phyloP scores from a whole-genome alignment of 2,797 vertebrate genomes.

The Sebastes oblongus region DNA sequence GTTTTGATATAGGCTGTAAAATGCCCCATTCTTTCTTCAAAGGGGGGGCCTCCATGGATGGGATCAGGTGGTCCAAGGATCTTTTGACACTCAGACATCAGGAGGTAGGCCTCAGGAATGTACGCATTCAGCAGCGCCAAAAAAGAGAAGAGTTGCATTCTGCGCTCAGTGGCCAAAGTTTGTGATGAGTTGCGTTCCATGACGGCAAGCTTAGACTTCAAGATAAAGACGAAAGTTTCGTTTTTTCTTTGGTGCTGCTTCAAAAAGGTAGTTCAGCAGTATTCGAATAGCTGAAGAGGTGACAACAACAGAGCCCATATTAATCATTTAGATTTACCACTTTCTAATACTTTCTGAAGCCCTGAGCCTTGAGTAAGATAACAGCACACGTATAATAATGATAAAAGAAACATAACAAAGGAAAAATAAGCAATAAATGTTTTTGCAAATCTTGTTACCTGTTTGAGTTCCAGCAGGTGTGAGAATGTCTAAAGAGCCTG shows the following conservation, averaged over 20 bases:
- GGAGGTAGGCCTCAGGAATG: slow-evolving; percentile 25
- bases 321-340: not conserved
- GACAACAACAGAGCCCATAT: not conserved
- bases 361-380: not conserved
- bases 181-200: not conserved
- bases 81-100: slow-evolving; percentile 29
- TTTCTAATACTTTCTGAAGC: not conserved
- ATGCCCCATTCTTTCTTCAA: slow-evolving; percentile 30
- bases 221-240: not conserved
- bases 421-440: not conserved
- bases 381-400: not conserved
- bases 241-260: not conserved
- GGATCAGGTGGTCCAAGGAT: slow-evolving; percentile 60
- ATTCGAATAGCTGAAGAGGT: not conserved
- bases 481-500: not conserved
- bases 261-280: not conserved
- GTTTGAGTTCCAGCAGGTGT: not conserved
- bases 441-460: slow-evolving; percentile 1
- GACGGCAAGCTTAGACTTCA: not conserved
- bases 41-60: slow-evolving; percentile 49
- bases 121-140: slow-evolving; percentile 36
- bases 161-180: no score
- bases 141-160: not conserved
- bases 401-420: not conserved
- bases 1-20: not conserved